phyloP scores from a whole-genome alignment of 2,113 vertebrate species.

The Cynoglossus semilaevis region DNA sequence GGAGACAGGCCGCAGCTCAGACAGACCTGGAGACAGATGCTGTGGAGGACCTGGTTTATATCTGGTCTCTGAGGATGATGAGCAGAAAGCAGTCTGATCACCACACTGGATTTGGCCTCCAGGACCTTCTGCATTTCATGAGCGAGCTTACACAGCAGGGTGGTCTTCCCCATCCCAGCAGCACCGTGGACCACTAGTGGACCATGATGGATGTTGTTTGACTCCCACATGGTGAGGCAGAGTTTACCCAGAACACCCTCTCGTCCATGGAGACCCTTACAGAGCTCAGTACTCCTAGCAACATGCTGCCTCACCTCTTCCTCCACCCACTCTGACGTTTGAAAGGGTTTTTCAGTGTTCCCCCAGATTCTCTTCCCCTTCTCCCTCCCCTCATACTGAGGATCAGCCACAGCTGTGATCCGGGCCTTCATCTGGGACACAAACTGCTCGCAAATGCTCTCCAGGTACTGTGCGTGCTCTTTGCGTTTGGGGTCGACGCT shows the following conservation, averaged over 20 bases:
- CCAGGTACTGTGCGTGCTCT: conserved; percentile 76
- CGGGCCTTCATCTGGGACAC: conserved; percentile 72
- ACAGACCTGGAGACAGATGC: conserved; percentile 77
- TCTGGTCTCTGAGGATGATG: conserved; percentile 61
- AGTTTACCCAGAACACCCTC: conserved; percentile 73
- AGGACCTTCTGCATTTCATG: conserved; percentile 58
- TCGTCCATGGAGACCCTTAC: conserved; percentile 66
- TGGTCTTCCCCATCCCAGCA: conserved; percentile 78
- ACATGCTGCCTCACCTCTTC: conserved; percentile 74
- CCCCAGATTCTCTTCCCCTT: conserved; percentile 32
- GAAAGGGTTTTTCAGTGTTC: not conserved
- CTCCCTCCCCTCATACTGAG: not conserved
- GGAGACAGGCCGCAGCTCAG: conserved; percentile 66
- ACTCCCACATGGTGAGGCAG: conserved; percentile 61
- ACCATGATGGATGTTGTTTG: conserved; percentile 39
- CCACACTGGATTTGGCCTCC: conserved; percentile 48
- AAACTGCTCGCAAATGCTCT: conserved; percentile 75
- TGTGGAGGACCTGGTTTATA: conserved; percentile 67
- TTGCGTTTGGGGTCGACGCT: conserved; percentile 59
- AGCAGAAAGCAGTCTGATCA: conserved; percentile 72
- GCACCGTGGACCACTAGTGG: conserved; percentile 73
- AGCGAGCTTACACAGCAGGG: conserved; percentile 74
- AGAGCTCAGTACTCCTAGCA: conserved; percentile 43
- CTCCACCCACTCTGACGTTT: conserved; percentile 35
- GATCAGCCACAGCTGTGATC: conserved; percentile 32